These are phyloP conservation scores for Drosophila recens DNA, from an alignment of 2,888 invertebrate genomes.

Conservation along the genomic window DNA sequence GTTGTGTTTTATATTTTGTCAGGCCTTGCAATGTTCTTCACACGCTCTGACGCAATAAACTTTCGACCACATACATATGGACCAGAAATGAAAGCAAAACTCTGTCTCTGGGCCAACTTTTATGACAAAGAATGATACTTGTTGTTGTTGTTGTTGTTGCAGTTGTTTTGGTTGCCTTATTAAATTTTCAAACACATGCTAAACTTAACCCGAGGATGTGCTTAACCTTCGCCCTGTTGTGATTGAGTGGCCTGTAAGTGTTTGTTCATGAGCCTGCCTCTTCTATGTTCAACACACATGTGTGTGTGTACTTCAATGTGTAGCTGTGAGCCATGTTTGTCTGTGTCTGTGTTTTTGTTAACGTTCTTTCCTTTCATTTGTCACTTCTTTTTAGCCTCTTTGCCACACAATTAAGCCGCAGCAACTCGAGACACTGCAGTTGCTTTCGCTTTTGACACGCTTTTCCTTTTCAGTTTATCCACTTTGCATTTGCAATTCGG, in stretches of 20 bases:
- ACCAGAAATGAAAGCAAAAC: constrained; percentile 27
- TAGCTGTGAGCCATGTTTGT: constrained; percentile 24
- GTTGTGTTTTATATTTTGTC: constrained; percentile 11
- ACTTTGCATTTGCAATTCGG: constrained; percentile 44
- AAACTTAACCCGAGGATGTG: constrained; percentile 78
- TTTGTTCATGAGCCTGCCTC: constrained; percentile 62
- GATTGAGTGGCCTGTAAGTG: constrained; percentile 76
- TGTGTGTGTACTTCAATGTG: constrained; percentile 6
- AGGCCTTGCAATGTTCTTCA: constrained; percentile 36
- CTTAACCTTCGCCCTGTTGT: constrained; percentile 79
- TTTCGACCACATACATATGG: constrained; percentile 21
- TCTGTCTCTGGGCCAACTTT: constrained; percentile 47
- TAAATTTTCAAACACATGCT: constrained; percentile 80
- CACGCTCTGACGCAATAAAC: constrained; percentile 32
- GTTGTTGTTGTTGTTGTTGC: constrained; percentile 6
- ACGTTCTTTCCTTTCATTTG: constrained; percentile 29
- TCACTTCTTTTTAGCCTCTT: constrained; percentile 39
- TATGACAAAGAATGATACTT: constrained; percentile 13
- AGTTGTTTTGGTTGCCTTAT: constrained; percentile 56
- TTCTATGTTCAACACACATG: neutral
- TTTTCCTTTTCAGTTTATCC: constrained; percentile 50
- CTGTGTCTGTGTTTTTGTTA: constrained; percentile 29
- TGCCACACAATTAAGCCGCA: constrained; percentile 55
- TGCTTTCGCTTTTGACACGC: constrained; percentile 58
- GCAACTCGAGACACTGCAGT: constrained; percentile 49